Conservation (phyloP, 2,113 vertebrate species). For the Canis aureus region DNA sequence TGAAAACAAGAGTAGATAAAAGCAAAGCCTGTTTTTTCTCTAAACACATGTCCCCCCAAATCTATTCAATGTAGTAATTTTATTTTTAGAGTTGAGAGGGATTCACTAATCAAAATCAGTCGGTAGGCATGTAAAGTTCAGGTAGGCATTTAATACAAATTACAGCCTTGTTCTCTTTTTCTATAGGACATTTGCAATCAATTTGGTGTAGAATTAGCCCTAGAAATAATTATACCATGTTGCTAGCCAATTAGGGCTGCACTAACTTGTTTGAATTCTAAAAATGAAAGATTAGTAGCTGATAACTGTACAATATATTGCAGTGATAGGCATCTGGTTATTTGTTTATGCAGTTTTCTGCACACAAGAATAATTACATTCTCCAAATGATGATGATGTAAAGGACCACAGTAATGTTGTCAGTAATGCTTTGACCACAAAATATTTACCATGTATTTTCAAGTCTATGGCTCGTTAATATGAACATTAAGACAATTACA, state of each 20-base stretch:
- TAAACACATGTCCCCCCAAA: background rate
- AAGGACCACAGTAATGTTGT: background rate
- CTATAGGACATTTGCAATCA: background rate
- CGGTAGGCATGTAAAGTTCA: background rate
- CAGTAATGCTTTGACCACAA: background rate
- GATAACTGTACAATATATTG: background rate
- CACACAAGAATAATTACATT: background rate
- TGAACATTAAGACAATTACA: conserved; percentile 27
- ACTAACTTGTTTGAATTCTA: background rate
- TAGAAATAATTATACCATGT: background rate
- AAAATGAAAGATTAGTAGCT: conserved; percentile 44
- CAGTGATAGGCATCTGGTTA: background rate
- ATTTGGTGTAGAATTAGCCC: background rate
- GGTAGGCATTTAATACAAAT: background rate
- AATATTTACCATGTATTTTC: conserved; percentile 46
- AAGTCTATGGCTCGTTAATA: conserved; percentile 37
- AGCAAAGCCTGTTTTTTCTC: background rate
- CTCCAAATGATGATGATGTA: background rate
- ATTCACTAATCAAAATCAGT: background rate
- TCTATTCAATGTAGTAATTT: conserved; percentile 21
- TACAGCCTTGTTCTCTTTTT: background rate
- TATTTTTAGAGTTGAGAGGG: background rate
- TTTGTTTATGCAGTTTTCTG: background rate
- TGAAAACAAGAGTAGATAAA: conserved; percentile 5
- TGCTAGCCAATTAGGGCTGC: background rate